Base-by-base conservation (phyloP, 2,797 vertebrate genomes). In the Trachurus trachurus region DNA sequence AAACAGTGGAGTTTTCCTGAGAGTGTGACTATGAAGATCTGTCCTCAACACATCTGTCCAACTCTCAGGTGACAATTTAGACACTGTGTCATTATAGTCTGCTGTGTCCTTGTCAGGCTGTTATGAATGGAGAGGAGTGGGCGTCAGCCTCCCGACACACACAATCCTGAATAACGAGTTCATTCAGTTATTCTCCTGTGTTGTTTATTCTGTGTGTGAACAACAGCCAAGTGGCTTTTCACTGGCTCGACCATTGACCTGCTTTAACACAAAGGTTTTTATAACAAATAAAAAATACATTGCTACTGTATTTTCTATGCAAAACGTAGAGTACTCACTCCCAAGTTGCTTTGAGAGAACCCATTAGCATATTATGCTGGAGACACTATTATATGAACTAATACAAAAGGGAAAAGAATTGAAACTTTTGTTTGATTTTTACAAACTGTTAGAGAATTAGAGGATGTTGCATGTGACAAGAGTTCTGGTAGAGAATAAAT, bases 91-190 rank as follows among this genome's bases (percentile, higher is more conserved):
- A 66, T 82, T 75, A 57, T 66, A 45, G 66, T 77, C 26, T 49
- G 40, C n/a, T 73, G 45, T 66, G 82, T 76, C 68, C 59, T 85
- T 81, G 76, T 78, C 45, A 73, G 52, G 15, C 66, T 2, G 1
- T 57, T 56, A 44, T 74, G 29, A 74, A 74, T 70, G 70, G 26
- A 77, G 59, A n/a, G 15, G 45, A 73, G 40, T 57, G 54, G n/a
- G 26, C 53, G 26, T 34, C 19, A 63, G 42, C 21, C 49, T 47
- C 6, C 5, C 37, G 6, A 59, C 56, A 60, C 15, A 26, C 26
- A 17, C 39, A 31, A 50, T 17, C 29, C 63, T 53, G 34, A 68
- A 68, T 50, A 47, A 58, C 56, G 42, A 53, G 39, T 60, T 66
- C 6, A 31, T 60, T 47, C 26, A 26, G 9, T 54, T 57, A 29